A percentile compares a stretch with the other conserved stretches of the same genome.
These are phyloP conservation scores for Opisthocomus hoazin DNA, from an alignment of 2,113 vertebrate species.

Conservation along the genomic window DNA sequence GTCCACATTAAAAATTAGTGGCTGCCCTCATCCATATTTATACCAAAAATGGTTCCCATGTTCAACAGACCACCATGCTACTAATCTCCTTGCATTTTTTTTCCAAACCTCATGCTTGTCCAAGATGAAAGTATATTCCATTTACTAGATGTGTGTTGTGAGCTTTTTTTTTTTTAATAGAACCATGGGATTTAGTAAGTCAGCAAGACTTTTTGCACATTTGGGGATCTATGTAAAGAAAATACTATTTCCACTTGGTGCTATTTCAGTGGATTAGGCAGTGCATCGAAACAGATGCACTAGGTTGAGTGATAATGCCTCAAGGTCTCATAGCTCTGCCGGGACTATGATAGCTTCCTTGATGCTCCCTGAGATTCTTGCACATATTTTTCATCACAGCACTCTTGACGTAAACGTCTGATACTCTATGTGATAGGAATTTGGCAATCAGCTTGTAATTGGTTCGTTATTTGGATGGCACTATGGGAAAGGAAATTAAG, in stretches of 20 bases:
- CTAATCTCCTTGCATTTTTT: not conserved
- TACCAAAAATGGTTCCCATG: not conserved
- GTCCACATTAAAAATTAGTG: not conserved
- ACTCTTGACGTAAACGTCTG: not conserved
- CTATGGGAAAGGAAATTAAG: not conserved
- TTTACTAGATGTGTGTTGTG: not conserved
- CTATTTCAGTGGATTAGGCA: constrained; percentile 40
- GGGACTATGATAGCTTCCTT: not conserved
- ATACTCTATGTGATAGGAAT: not conserved
- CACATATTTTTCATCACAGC: not conserved
- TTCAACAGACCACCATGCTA: not conserved
- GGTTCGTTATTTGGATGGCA: not conserved
- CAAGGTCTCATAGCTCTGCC: not conserved
- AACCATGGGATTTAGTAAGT: constrained; percentile 11
- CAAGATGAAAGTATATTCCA: not conserved
- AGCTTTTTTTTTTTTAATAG: not conserved
- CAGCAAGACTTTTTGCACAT: not conserved
- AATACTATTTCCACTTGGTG: constrained; percentile 24
- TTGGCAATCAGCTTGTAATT: not conserved
- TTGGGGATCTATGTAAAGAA: constrained; percentile 5
- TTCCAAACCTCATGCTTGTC: not conserved
- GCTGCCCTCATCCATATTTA: not conserved
- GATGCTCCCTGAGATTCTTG: not conserved
- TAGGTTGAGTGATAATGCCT: not conserved
- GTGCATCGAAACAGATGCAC: not conserved